These are phyloP conservation scores for Herpailurus yagouaroundi DNA, from an alignment of 2,113 vertebrate species.

Conservation along the genomic window DNA sequence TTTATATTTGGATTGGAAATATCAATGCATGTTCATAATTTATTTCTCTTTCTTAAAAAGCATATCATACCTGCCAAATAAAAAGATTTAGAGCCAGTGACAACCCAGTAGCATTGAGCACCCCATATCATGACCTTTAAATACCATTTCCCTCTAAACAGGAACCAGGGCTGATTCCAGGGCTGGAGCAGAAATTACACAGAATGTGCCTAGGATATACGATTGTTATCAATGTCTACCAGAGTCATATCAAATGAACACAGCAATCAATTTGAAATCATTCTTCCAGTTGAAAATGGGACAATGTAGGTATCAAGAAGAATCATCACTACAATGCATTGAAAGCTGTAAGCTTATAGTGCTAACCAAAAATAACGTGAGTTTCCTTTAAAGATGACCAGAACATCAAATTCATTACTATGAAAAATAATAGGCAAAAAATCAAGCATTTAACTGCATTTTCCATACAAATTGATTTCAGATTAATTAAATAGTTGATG, in stretches of 20 bases:
- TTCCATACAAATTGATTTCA: not conserved
- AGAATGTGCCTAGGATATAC: not conserved
- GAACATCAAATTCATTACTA: not conserved
- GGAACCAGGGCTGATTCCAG: not conserved
- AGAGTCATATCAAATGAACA: not conserved
- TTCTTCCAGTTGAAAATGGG: not conserved
- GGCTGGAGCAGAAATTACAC: not conserved
- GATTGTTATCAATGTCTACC: not conserved
- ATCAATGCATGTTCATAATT: not conserved
- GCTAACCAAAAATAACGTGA: not conserved
- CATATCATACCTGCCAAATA: not conserved
- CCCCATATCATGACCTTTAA: not conserved
- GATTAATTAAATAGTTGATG: not conserved
- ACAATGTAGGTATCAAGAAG: not conserved
- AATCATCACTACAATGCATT: not conserved
- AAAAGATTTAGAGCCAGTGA: not conserved
- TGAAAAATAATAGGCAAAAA: not conserved
- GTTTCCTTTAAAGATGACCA: not conserved
- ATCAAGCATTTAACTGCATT: not conserved
- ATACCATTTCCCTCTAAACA: not conserved
- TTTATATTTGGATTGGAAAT: not conserved
- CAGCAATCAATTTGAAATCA: not conserved
- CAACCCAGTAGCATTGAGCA: not conserved
- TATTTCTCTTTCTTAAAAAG: not conserved
- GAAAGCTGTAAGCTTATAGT: not conserved